Base-by-base conservation (phyloP, 2,888 invertebrate genomes). In the Fragum fragum region DNA sequence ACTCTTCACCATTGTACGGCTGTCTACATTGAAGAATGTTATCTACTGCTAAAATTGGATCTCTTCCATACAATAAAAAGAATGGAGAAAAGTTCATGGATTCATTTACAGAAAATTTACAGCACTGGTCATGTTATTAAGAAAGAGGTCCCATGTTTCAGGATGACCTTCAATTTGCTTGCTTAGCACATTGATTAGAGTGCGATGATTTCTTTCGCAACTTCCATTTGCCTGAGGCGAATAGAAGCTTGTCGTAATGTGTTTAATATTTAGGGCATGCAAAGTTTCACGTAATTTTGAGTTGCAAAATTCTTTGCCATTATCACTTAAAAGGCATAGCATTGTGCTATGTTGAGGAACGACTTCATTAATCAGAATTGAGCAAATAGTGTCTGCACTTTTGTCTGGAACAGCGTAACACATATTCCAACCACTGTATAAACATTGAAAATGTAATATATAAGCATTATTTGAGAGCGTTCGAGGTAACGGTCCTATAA, bases 401-500 rank as follows among this genome's bases (percentile, higher is more conserved):
- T 73, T 72, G 29, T 70, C 57, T 57, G 61, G 69, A 16, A 81
- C 39, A 42, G 70, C 42, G 26, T 70, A 73, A 6, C 57, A 57
- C 47, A 68, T 57, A 23, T 42, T 32, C 73, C 74, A 81, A 7
- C 70, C 71, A 47, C 39, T 70, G 39, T 57, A 71, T 18, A 63
- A 18, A 63, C 52, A 32, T 36, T 52, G 52, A 32, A 81, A 70
- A 53, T 52, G 63, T 14, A 76, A n/a, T 21, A 81, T 76, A 69
- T 76, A 76, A 28, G n/a, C 63, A 69, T 79, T 75, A 9, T 74
- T 75, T 16, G 83, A 79, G 3, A 83, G 53, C 1, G 79, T 76
- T 32, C 21, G 72, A 1, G 73, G 80, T 36, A 77, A 69, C 1
- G 83, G 83, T 1, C 81, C 75, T 0, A 72, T 55, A 16, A 77